Conservation (phyloP, 2,113 vertebrate genomes). For the Zosterops pallidus region DNA sequence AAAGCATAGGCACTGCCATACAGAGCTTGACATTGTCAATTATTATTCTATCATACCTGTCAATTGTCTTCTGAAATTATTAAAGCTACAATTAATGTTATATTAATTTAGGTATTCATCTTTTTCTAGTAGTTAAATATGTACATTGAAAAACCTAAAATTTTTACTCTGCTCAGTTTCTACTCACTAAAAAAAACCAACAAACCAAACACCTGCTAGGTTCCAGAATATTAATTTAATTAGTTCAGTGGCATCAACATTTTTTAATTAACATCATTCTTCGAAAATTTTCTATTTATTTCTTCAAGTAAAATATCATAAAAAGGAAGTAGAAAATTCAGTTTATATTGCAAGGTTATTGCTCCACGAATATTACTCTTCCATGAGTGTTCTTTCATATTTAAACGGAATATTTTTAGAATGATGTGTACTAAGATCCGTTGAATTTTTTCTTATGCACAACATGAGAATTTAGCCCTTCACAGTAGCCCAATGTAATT, state of each 20-base stretch:
- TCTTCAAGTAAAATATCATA: neutral
- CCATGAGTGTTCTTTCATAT: neutral
- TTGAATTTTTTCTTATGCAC: neutral
- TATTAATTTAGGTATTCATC: neutral
- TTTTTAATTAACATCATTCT: neutral
- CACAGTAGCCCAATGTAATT: neutral
- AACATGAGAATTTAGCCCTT: neutral
- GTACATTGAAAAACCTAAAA: neutral
- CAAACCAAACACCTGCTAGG: neutral
- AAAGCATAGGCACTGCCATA: neutral
- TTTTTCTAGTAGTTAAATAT: neutral
- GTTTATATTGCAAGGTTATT: neutral
- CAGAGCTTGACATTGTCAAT: neutral
- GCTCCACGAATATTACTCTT: neutral
- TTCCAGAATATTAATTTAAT: neutral
- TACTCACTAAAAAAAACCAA: neutral
- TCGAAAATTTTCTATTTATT: neutral
- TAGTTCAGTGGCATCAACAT: neutral
- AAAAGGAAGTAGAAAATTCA: neutral
- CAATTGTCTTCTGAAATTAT: neutral
- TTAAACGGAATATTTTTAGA: neutral
- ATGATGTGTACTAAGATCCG: neutral
- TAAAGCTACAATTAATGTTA: neutral
- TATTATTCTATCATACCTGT: neutral
- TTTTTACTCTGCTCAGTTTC: neutral